phyloP scores from a whole-genome alignment of 2,113 vertebrate species.

The Microcebus jonahi region DNA sequence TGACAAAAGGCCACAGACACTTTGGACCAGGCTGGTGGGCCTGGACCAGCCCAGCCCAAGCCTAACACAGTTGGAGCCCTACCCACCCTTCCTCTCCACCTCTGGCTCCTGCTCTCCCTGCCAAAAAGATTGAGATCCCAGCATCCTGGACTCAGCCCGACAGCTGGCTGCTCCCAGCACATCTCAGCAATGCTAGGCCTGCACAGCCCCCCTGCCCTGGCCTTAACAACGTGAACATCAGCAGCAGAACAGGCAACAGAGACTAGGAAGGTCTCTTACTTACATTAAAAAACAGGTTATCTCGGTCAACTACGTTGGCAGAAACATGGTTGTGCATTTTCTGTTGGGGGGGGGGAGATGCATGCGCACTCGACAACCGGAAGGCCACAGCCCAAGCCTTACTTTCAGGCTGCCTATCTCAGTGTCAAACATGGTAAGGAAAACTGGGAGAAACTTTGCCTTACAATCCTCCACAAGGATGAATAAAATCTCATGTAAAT shows the following conservation, averaged over 20 bases:
- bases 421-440: background rate
- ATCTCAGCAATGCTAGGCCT: conserved; percentile 38
- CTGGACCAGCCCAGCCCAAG: background rate
- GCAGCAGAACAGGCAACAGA: conserved; percentile 42
- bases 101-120: background rate
- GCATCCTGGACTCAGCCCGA: conserved; percentile 22
- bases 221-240: background rate
- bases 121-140: background rate
- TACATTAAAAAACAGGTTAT: conserved; percentile 68
- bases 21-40: background rate
- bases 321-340: conserved; percentile 38
- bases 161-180: background rate
- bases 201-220: conserved; percentile 1
- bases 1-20: conserved; percentile 40
- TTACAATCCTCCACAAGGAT: background rate
- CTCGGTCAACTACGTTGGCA: conserved; percentile 57
- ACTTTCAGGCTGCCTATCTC: conserved; percentile 39
- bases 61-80: background rate
- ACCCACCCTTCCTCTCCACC: background rate
- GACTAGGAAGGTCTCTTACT: conserved; percentile 52
- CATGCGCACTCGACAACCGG: conserved; percentile 70
- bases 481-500: background rate
- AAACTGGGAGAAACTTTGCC: conserved; percentile 40
- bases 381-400: conserved; percentile 63
- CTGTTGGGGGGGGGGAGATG: background rate